Base-by-base conservation (phyloP, 2,888 invertebrate species). In the Parnassius glacialis region DNA sequence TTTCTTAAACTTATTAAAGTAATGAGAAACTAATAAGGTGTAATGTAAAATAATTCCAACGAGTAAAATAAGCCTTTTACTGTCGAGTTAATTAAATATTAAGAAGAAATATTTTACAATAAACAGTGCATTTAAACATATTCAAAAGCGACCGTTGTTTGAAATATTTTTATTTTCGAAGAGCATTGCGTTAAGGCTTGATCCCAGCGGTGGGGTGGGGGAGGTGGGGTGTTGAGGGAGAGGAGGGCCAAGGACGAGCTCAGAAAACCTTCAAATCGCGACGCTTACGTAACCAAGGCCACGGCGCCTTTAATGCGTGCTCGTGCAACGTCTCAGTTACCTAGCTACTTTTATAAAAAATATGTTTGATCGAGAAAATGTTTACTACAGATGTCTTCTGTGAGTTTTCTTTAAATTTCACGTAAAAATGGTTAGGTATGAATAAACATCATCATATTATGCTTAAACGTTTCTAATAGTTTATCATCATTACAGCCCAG, bases 201-300 rank as follows among this genome's bases (percentile, higher is more conserved):
- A 65, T 73, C 60, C 69, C 68, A n/a, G 69, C 61, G 67, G 53
- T 45, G 65, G 68, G 66, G 65, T 64, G 70, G 68, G 69, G 64
- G 69, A 68, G 67, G 55, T 50, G 65, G 67, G 65, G 66, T 64
- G 70, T 72, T 78, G 79, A 81, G 81, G 77, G 81, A 75, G 82
- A 76, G 78, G 69, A 61, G 62, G 63, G 62, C 61, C 64, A 67
- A 65, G 61, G 62, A 64, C 63, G 54, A 25, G 57, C 64, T 62
- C 61, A 79, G 83, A 84, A 81, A 85, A 80, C 84, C 84, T 86
- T 70, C 67, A 68, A 81, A 82, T 74, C 80, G 84, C 78, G 83
- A 80, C 84, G 81, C 71, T 87, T 85, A 84, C 80, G 81, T 85
- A 85, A 85, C 74, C 77, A 77, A 80, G 81, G 84, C 81, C 85